phyloP scores from a whole-genome alignment of 2,888 invertebrate species.

The Dryobota labecula region DNA sequence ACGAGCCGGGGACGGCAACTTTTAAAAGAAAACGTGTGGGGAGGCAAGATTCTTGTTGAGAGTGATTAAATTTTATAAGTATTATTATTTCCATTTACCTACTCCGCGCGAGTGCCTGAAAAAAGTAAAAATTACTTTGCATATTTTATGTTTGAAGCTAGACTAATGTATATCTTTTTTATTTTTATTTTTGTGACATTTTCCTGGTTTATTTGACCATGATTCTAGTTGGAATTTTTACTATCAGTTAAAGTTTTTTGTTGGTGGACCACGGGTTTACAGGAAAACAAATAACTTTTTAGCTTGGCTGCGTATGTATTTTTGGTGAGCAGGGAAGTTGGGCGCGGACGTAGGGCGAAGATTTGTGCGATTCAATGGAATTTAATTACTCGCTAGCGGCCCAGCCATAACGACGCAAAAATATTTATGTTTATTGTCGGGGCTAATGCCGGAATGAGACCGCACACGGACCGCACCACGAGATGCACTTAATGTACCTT shows the following conservation, averaged over 20 bases:
- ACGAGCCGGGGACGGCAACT: slow-evolving; percentile 85
- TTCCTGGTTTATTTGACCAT: slow-evolving; percentile 10
- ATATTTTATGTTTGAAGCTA: slow-evolving; percentile 33
- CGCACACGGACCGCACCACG: slow-evolving; percentile 74
- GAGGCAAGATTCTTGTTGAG: slow-evolving; percentile 74
- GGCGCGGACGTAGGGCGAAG: slow-evolving; percentile 78
- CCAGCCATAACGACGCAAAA: slow-evolving; percentile 87
- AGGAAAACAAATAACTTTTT: slow-evolving; percentile 48
- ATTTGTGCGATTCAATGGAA: slow-evolving; percentile 90
- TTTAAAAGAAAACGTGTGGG: slow-evolving; percentile 84
- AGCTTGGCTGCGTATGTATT: slow-evolving; percentile 51
- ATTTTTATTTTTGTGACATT: not conserved
- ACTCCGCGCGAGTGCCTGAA: slow-evolving; percentile 47
- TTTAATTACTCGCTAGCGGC: slow-evolving; percentile 87
- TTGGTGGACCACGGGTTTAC: slow-evolving; percentile 43
- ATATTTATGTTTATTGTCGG: slow-evolving; percentile 90
- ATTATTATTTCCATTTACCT: slow-evolving; percentile 67
- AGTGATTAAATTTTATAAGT: slow-evolving; percentile 78
- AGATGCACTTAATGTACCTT: slow-evolving; percentile 65
- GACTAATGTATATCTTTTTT: slow-evolving; percentile 20
- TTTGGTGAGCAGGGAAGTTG: slow-evolving; percentile 70
- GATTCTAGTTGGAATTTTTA: slow-evolving; percentile 32
- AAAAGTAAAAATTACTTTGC: slow-evolving; percentile 50
- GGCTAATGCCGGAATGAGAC: slow-evolving; percentile 85
- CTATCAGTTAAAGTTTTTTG: slow-evolving; percentile 34